Percentiles rank a stretch among this genome's conserved stretches.
Evolutionary conservation across 2,888 invertebrate species (phyloP).

Genomic region (Leucania comma): DNA sequence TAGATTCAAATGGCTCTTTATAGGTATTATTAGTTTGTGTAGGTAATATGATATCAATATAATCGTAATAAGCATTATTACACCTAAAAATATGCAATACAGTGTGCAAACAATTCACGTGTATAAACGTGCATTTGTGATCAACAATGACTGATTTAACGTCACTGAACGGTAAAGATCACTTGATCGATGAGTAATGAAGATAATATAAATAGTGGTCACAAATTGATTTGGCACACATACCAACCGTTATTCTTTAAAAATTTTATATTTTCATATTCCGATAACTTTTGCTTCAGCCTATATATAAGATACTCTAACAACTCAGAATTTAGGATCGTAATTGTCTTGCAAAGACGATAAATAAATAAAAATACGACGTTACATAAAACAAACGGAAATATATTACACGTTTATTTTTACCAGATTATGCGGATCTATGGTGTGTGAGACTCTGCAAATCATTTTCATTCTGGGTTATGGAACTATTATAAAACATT

Average conservation of each 20-base stretch:
- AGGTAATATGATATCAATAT: constrained; percentile 7
- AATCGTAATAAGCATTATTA: constrained; percentile 14
- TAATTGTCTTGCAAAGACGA: neutral
- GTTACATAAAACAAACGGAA: neutral
- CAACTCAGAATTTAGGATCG: neutral
- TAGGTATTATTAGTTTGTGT: too few species aligned
- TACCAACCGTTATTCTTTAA: neutral
- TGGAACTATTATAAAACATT: neutral
- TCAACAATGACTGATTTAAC: neutral
- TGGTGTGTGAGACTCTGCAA: neutral
- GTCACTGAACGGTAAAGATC: neutral
- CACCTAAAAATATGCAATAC: neutral
- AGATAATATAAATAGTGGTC: neutral
- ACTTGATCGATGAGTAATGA: neutral
- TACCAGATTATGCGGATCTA: neutral
- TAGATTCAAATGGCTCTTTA: neutral
- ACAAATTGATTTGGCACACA: neutral
- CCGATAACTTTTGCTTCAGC: too few species aligned
- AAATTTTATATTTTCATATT: neutral
- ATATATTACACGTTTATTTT: neutral
- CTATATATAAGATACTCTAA: neutral
- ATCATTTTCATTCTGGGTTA: neutral
- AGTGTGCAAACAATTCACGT: neutral
- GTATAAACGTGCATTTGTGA: neutral
- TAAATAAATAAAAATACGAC: neutral